A percentile compares a stretch with the other conserved stretches of the same genome.
These are phyloP conservation scores for Mormyrus hasselquistii DNA, from an alignment of 2,797 vertebrate genomes.

Conservation along the genomic window DNA sequence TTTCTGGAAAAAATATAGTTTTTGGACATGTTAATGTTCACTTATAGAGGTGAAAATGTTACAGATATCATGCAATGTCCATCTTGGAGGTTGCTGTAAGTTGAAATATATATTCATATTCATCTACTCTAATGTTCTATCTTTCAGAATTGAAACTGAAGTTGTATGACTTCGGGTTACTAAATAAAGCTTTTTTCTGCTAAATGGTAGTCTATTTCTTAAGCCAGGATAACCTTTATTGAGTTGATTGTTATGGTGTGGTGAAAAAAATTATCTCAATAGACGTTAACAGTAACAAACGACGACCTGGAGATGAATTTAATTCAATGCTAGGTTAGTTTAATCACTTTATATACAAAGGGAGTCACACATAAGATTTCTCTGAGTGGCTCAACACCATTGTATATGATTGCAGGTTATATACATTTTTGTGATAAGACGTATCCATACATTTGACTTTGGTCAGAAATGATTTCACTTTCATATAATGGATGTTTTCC, in stretches of 20 bases:
- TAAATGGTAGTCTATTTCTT: neutral
- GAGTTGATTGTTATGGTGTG: neutral
- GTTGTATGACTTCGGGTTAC: slow-evolving; percentile 52
- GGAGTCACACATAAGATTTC: neutral
- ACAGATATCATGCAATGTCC: slow-evolving; percentile 38
- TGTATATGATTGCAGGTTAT: neutral
- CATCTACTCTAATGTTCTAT: slow-evolving; percentile 53
- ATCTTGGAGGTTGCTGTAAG: slow-evolving; percentile 43
- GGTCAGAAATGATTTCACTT: neutral
- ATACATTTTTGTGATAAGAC: neutral
- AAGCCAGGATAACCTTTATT: neutral
- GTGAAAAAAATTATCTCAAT: neutral
- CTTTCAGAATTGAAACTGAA: slow-evolving; percentile 46
- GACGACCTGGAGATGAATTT: neutral
- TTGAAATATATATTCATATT: slow-evolving; percentile 55
- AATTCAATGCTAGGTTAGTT: neutral
- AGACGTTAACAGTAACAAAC: neutral
- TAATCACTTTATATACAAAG: neutral
- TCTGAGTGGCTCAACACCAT: neutral
- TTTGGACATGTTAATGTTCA: slow-evolving; percentile 42
- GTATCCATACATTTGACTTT: neutral
- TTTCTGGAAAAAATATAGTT: slow-evolving; percentile 23
- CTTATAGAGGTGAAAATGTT: slow-evolving; percentile 36
- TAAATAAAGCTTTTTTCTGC: slow-evolving; percentile 68
- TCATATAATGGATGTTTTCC: neutral